phyloP scores from a whole-genome alignment of 2,113 vertebrate genomes.

The Eupsittula cactorum region DNA sequence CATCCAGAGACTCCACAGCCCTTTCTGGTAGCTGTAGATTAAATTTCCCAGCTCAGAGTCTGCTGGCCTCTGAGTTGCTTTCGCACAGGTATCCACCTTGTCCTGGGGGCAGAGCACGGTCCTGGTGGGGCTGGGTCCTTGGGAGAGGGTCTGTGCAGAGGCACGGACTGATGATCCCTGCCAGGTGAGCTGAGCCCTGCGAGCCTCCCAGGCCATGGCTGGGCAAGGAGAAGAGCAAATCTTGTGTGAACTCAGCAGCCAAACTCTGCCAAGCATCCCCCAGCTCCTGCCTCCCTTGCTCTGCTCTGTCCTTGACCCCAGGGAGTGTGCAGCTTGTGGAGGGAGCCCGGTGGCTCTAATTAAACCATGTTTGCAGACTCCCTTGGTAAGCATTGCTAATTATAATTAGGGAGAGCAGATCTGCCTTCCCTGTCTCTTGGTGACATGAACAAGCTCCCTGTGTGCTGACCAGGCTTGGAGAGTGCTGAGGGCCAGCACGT shows the following conservation, averaged over 20 bases:
- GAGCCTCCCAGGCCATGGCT: background rate
- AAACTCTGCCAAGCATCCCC: background rate
- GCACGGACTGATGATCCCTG: rapidly evolving
- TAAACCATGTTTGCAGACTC: slow-evolving; percentile 62
- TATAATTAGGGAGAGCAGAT: slow-evolving; percentile 53
- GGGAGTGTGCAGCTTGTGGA: background rate
- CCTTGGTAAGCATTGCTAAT: slow-evolving; percentile 53
- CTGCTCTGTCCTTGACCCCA: slow-evolving; percentile 20
- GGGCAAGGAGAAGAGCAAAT: background rate
- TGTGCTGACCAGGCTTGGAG: background rate
- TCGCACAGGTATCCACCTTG: background rate
- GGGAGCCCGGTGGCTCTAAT: slow-evolving; percentile 25
- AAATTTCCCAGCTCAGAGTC: slow-evolving; percentile 7
- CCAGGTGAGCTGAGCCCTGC: background rate
- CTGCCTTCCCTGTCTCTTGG: background rate
- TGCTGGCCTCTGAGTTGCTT: background rate
- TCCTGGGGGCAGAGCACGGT: background rate
- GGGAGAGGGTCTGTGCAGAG: background rate
- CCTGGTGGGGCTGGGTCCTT: background rate
- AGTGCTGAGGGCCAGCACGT: background rate
- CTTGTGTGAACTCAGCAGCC: background rate
- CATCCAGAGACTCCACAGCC: slow-evolving; percentile 21
- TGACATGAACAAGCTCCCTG: background rate
- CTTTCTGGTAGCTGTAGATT: slow-evolving; percentile 35
- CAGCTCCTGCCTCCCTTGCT: background rate